These are phyloP conservation scores for Myotis lucifugus DNA, from an alignment of 2,113 vertebrate genomes.

Conservation along the genomic window DNA sequence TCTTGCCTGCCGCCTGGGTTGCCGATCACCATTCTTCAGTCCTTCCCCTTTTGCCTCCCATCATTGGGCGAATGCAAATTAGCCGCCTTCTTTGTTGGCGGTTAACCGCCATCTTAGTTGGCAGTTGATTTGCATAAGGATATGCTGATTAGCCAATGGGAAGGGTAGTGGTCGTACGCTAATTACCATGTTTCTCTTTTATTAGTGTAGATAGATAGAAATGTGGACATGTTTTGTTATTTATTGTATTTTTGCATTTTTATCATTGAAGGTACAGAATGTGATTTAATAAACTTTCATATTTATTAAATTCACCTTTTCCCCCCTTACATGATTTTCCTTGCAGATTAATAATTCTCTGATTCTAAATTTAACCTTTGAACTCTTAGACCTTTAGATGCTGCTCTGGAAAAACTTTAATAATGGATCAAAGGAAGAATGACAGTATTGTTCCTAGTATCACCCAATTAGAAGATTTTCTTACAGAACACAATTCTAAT, in stretches of 20 bases:
- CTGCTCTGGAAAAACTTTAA: slow-evolving; percentile 69
- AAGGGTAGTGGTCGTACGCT: too few species aligned
- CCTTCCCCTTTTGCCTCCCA: too few species aligned
- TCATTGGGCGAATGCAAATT: too few species aligned
- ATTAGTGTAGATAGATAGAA: not conserved
- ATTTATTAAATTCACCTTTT: slow-evolving; percentile 23
- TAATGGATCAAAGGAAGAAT: slow-evolving; percentile 91
- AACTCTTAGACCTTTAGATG: slow-evolving; percentile 71
- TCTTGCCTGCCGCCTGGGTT: too few species aligned
- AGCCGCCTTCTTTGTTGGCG: too few species aligned
- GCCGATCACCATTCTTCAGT: too few species aligned
- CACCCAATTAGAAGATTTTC: slow-evolving; percentile 92
- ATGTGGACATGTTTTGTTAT: not conserved
- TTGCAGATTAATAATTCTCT: slow-evolving; percentile 25
- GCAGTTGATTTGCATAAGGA: too few species aligned
- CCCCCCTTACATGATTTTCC: not conserved
- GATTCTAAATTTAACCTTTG: slow-evolving; percentile 46
- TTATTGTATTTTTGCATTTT: not conserved
- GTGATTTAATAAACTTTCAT: not conserved
- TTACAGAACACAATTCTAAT: slow-evolving; percentile 95
- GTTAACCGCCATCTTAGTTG: too few species aligned
- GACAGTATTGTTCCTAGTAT: slow-evolving; percentile 93
- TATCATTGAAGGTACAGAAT: not conserved
- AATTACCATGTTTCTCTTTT: too few species aligned
- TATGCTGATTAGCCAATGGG: too few species aligned